Conservation (phyloP, 1,140 invertebrate genomes). For the Limonius californicus region DNA sequence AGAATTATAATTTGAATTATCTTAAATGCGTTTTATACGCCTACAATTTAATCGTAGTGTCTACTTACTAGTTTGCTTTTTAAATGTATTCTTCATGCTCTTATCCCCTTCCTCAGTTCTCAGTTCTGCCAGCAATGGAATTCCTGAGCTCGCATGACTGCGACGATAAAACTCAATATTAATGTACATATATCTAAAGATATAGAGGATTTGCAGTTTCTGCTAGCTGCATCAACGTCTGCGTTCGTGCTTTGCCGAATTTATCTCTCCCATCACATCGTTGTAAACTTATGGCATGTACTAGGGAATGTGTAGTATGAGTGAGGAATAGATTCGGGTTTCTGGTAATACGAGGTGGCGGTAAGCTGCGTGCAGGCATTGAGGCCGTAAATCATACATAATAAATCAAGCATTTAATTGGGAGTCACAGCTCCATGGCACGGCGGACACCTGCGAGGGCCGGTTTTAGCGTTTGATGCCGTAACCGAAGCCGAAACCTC, state of each 20-base stretch:
- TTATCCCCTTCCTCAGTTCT: too few relatives aligned
- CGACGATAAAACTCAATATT: background rate
- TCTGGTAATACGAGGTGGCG: background rate
- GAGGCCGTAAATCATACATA: slow-evolving; percentile 1
- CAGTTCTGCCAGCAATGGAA: background rate
- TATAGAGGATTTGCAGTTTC: background rate
- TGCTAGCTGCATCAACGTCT: background rate
- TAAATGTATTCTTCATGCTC: too few relatives aligned
- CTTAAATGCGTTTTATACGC: too few relatives aligned
- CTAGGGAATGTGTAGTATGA: background rate
- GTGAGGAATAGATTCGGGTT: too few relatives aligned
- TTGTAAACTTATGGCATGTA: background rate
- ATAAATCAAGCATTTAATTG: slow-evolving; percentile 14
- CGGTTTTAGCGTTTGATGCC: background rate
- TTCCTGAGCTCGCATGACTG: background rate
- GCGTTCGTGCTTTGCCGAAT: background rate
- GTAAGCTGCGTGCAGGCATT: background rate
- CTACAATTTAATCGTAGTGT: too few relatives aligned
- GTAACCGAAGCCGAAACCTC: background rate
- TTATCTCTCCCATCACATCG: background rate
- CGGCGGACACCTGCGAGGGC: background rate
- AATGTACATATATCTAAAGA: background rate
- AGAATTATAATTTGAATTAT: too few relatives aligned
- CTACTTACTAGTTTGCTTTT: too few relatives aligned
- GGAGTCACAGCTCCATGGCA: background rate